Base-by-base conservation (phyloP, 2,797 vertebrate species). In the Myiothlypis coronata region DNA sequence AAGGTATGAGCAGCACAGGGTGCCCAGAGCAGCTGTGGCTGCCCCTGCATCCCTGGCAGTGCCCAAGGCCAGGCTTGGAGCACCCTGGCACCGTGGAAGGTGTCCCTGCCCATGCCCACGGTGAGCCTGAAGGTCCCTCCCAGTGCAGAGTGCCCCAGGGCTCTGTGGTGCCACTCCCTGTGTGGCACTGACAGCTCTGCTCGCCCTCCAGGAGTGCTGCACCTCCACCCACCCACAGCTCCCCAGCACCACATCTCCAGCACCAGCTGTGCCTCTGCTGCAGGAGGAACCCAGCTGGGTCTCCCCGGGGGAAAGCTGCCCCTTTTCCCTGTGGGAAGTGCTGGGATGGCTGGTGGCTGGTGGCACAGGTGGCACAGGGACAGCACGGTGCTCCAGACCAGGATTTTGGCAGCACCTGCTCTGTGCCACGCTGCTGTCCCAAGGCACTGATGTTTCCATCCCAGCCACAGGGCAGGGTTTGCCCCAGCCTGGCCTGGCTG, bases 381-480 rank as follows among this genome's bases (percentile, higher is more conserved):
- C 57, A 64, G 76, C 20, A 2, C 0, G 0, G 53, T 9, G 63
- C 55, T 60, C 21, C 71, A 27, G 39, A 27, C 5, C 11, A 0
- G 8, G 30, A 5, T 26, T 53, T 23, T 43, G 61, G 80, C 79
- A 75, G 30, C 35, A 26, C 52, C 70, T 30, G 69, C 60, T 26
- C 43, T 2, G 64, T 0, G 1, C n/a, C n/a, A 19, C 0, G 1
- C 64, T 8, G n/a, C 63, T 64, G 60, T 27, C 39, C 50, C 52
- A 30, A 0, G 0, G 71, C 46, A 37, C 59, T 22, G 60, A 20
- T 20, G 65, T 44, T 89, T 28, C n/a, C 57, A 16, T 1, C 59
- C 12, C 3, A 46, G 63, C 43, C 35, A 35, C 2, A 1, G 68
- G 76, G 77, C 60, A 63, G 64, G 19, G 63, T 43, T 80, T 22